These are phyloP conservation scores for Desmophyllum pertusum DNA, from an alignment of 92 coral and sea anemone genomes.

Conservation along the genomic window DNA sequence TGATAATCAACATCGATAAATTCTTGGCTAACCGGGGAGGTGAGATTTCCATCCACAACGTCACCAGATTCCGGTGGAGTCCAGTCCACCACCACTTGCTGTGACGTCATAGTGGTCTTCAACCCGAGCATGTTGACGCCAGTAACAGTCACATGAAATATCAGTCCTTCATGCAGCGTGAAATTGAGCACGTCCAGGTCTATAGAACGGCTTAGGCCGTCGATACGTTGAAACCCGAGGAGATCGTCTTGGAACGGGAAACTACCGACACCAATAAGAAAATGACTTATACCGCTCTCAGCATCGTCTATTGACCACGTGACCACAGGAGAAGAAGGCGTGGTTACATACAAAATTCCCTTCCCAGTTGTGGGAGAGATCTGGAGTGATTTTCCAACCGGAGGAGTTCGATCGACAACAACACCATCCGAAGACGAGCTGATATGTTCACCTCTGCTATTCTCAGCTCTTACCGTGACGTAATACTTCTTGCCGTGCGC, in stretches of 20 bases:
- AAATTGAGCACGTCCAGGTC: conserved; percentile 80
- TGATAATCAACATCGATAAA: conserved; percentile 73
- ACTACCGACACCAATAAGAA: conserved; percentile 73
- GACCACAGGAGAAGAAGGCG: conserved; percentile 79
- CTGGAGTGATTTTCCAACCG: conserved; percentile 56
- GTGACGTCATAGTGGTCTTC: conserved; percentile 74
- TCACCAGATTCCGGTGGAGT: conserved; percentile 80
- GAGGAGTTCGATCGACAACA: conserved; percentile 84
- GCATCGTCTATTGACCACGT: conserved; percentile 88
- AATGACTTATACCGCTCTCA: conserved; percentile 84
- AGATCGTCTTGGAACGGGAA: conserved; percentile 76
- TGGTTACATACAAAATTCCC: conserved; percentile 61
- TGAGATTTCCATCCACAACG: conserved; percentile 82
- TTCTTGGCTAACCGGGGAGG: conserved; percentile 16
- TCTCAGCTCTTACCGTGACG: conserved; percentile 81
- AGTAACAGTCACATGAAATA: conserved; percentile 74
- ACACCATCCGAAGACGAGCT: conserved; percentile 89
- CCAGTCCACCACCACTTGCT: conserved; percentile 91
- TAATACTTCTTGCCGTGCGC: conserved; percentile 81
- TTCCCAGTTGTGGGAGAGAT: conserved; percentile 75
- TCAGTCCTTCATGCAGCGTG: conserved; percentile 65
- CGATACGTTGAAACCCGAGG: conserved; percentile 41
- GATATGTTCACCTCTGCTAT: conserved; percentile 68
- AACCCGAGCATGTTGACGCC: conserved; percentile 88
- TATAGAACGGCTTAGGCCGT: conserved; percentile 62